phyloP scores from a whole-genome alignment of 2,797 vertebrate species.

The Cryptoblepharus egeriae region DNA sequence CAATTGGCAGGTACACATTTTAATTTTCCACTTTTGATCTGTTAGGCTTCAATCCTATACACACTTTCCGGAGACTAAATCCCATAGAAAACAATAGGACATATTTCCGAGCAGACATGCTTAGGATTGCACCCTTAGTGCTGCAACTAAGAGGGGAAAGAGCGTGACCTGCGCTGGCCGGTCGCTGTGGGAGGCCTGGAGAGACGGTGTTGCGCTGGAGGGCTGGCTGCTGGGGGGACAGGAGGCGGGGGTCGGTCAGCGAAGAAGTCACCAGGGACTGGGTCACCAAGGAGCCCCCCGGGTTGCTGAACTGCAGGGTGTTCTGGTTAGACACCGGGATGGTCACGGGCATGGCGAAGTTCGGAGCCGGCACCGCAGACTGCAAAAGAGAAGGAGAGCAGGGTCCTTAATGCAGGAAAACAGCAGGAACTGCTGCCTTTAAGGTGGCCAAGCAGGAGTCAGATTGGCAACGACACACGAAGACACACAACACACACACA shows the following conservation, averaged over 20 bases:
- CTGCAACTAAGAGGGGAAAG: background rate
- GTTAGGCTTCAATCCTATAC: background rate
- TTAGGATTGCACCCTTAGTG: no score
- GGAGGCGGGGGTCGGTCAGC: constrained; percentile 92
- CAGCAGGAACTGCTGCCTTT: no score
- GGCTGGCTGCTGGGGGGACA: constrained; percentile 91
- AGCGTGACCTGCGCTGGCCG: constrained; percentile 90
- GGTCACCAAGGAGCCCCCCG: constrained; percentile 88
- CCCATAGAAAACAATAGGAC: no score
- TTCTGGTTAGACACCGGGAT: constrained; percentile 94
- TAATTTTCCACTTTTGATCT: no score
- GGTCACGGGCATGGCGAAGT: constrained; percentile 97
- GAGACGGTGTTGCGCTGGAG: constrained; percentile 94
- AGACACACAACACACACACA: background rate
- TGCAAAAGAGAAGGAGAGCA: constrained; percentile 64
- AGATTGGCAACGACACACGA: background rate
- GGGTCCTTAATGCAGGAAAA: no score
- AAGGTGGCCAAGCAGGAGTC: background rate
- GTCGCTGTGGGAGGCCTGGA: constrained; percentile 92
- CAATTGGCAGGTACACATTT: rapidly evolving
- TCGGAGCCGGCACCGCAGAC: constrained; percentile 92
- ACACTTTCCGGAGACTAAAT: no score
- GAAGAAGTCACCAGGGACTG: constrained; percentile 93
- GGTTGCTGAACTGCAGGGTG: constrained; percentile 94
- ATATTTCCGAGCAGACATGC: no score